Evolutionary conservation across 2,113 vertebrate genomes (phyloP).

Genomic region (Sapayoa aenigma): DNA sequence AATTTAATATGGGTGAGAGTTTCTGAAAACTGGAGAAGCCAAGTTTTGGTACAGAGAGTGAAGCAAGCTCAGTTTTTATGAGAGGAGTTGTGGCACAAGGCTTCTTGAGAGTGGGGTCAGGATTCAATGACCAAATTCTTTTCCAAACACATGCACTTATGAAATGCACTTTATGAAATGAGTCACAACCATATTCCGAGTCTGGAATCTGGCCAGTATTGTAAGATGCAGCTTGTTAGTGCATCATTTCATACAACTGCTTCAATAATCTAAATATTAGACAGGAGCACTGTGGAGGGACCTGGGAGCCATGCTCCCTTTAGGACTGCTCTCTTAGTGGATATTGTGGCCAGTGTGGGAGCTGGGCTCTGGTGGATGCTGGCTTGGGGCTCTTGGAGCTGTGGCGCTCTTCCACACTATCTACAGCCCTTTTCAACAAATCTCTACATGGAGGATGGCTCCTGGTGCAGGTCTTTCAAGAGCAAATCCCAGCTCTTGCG

Average conservation of each 20-base stretch:
- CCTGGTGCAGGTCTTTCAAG: not conserved
- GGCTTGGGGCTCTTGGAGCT: not conserved
- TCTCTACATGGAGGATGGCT: not conserved
- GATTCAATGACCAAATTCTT: not conserved
- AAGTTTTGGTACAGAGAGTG: not conserved
- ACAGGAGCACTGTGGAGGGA: not conserved
- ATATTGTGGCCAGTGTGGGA: rapidly evolving
- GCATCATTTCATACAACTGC: not conserved
- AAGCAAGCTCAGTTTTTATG: not conserved
- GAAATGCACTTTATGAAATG: too few relatives aligned
- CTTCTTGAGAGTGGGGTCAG: not conserved
- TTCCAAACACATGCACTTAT: not conserved
- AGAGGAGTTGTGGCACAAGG: not conserved
- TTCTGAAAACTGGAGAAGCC: not conserved
- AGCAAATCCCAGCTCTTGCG: not conserved
- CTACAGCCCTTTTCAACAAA: not conserved
- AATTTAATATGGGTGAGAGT: not conserved
- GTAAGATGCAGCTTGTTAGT: not conserved
- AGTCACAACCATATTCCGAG: not conserved
- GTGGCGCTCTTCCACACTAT: not conserved
- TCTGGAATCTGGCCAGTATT: not conserved
- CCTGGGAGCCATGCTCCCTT: not conserved
- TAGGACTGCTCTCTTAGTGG: not conserved
- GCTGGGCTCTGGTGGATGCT: not conserved
- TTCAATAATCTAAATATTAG: not conserved